These are phyloP conservation scores for Sesamia nonagrioides DNA, from an alignment of 1,140 invertebrate species.

Conservation along the genomic window DNA sequence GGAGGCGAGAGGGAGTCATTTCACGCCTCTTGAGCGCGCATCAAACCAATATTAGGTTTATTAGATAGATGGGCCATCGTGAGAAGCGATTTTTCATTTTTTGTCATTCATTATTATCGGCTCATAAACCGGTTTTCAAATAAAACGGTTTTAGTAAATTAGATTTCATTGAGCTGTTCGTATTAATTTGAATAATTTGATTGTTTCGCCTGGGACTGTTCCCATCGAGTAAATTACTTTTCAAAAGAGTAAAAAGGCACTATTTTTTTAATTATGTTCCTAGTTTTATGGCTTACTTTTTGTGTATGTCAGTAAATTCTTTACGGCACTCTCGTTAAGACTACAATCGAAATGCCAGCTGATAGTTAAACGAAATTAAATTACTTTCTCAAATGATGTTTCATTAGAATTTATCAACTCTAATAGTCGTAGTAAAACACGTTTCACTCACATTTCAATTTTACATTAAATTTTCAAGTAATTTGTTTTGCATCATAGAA, in stretches of 20 bases:
- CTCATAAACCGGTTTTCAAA: constrained; percentile 28
- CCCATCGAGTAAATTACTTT: too few species aligned
- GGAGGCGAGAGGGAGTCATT: constrained; percentile 59
- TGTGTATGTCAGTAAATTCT: background rate
- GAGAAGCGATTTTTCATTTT: constrained; percentile 78
- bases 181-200: background rate
- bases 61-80: constrained; percentile 78
- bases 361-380: background rate
- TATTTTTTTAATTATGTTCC: background rate
- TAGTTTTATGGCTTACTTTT: background rate
- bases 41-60: constrained; percentile 85
- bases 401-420: background rate
- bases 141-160: constrained; percentile 34
- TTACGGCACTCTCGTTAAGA: background rate
- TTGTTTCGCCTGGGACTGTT: background rate
- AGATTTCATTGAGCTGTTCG: constrained; percentile 7
- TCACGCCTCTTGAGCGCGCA: constrained; percentile 73
- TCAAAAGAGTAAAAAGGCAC: background rate
- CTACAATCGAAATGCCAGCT: background rate
- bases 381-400: background rate
- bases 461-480: background rate
- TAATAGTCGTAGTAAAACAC: background rate
- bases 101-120: constrained; percentile 61
- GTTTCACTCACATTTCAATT: background rate
- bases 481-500: background rate